phyloP scores from a whole-genome alignment of 1,140 invertebrate genomes.

The Trachymyrmex septentrionalis region DNA sequence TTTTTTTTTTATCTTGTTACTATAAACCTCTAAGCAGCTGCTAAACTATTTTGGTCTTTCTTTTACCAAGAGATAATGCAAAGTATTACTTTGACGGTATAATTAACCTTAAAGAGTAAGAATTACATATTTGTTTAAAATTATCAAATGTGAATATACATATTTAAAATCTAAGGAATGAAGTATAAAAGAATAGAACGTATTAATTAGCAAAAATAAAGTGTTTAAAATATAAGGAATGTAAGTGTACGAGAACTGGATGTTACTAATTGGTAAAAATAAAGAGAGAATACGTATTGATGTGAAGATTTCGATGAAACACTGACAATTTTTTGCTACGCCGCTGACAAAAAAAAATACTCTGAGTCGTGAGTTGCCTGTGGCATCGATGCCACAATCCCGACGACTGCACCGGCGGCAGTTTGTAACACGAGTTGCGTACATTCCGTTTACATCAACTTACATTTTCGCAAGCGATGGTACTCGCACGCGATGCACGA shows the following conservation, averaged over 20 bases:
- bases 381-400: conserved; percentile 42
- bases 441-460: conserved; percentile 34
- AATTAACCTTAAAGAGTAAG: background rate
- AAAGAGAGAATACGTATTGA: background rate
- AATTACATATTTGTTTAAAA: background rate
- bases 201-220: background rate
- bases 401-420: conserved; percentile 3
- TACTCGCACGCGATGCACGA: conserved; percentile 2
- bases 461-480: conserved; percentile 42
- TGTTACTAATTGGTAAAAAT: background rate
- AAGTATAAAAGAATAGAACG: background rate
- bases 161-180: background rate
- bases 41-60: background rate
- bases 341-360: conserved; percentile 8
- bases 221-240: background rate
- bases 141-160: background rate
- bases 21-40: background rate
- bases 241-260: background rate
- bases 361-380: conserved; percentile 1
- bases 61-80: background rate
- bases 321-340: background rate
- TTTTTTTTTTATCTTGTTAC: background rate
- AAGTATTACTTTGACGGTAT: background rate
- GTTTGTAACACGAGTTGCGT: conserved; percentile 37
- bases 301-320: background rate